Base-by-base conservation (phyloP, 2,888 invertebrate genomes). In the Yponomeuta evonymella region DNA sequence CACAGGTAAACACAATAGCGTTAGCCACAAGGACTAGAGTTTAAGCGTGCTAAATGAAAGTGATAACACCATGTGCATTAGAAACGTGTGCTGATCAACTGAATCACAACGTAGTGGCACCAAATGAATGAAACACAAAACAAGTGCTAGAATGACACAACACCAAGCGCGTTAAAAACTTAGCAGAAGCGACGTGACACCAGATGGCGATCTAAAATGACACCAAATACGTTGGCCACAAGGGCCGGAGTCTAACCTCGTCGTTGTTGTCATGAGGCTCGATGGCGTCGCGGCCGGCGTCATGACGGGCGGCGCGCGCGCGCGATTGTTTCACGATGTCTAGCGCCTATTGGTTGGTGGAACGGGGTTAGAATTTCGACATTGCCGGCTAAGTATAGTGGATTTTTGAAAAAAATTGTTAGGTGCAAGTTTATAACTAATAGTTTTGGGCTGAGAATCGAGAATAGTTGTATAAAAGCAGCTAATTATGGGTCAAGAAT, bases 241-340 rank as follows among this genome's bases (percentile, higher is more conserved):
- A 72, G 51, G 51, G 15, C 5, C 43, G 66, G 72, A 73, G 36
- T 79, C 85, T 89, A 93, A 95, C 95, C 93, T 96, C 97, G 94
- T 95, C 96, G 79, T 96, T 96, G 80, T 94, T 94, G 79, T 95
- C 95, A 93, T 85, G 95, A 94, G 75, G 93, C 81, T 96, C 96
- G 78, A 95, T 87, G 73, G 95, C 94, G 86, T 96, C 96, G 76
- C 95, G 93, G 75, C 95, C 94, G 75, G 95, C 95, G 77, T 95
- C 95, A 77, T 95, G 94, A 73, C 96, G 93, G 72, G 93, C 94
- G 79, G 94, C 94, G 73, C 95, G 94, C 79, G 96, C 96, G 84
- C 98, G 97, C 72, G 97, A 96, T 93, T 97, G 97, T 92, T 97
- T 97, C 83, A 97, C 97, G 84, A 97, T 95, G 93, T 98, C 98